A percentile compares a stretch with the other conserved stretches of the same genome.
Evolutionary conservation across 2,888 invertebrate genomes (phyloP).

Genomic region (Tenthredo notha): DNA sequence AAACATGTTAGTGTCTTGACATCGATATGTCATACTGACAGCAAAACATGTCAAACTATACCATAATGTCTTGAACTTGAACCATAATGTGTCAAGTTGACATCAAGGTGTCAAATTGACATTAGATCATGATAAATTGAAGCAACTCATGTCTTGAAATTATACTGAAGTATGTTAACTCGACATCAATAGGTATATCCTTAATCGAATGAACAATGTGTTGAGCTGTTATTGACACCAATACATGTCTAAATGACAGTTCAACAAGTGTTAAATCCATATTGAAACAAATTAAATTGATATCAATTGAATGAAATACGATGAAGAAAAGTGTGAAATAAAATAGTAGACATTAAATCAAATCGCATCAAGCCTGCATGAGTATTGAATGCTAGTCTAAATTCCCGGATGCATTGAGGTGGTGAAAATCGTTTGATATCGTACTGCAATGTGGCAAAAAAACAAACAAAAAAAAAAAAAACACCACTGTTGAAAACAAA

Average conservation of each 20-base stretch:
- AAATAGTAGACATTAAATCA: background rate
- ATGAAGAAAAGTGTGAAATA: background rate
- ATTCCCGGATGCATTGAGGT: background rate
- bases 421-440: background rate
- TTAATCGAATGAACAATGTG: background rate
- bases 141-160: background rate
- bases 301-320: background rate
- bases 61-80: background rate
- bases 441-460: background rate
- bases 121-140: background rate
- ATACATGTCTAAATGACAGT: background rate
- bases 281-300: background rate
- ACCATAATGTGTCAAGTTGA: background rate
- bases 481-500: background rate
- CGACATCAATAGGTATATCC: background rate
- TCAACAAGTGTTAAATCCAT: background rate
- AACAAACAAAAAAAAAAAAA: background rate
- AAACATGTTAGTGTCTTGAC: background rate
- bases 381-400: background rate
- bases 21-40: background rate
- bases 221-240: background rate
- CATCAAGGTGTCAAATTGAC: background rate
- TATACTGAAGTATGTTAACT: background rate
- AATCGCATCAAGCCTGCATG: background rate
- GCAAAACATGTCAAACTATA: background rate